Evolutionary conservation across 2,888 invertebrate genomes (phyloP), one percentile per base, ranked within the genome.

Genomic region (Diogma glabrata): DNA sequence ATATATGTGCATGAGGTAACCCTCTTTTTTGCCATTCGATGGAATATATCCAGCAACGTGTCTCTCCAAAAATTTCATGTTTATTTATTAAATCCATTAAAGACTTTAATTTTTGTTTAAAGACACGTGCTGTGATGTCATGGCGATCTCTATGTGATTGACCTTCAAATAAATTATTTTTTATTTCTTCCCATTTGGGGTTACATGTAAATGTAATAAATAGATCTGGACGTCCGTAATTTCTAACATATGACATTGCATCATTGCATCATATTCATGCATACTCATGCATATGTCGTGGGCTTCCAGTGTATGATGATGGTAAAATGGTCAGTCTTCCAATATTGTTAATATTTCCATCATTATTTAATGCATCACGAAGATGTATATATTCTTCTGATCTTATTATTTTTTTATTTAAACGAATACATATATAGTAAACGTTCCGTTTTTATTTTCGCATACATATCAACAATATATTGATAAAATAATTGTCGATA

Each of bases 361-460:
- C 56, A 22, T 43, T 52, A 10, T 9, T 43, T 7, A 61, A 49
- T 10, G 62, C 61, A 55, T 64, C 62, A 36, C 63, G 57, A 52
- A 68, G 50, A 58, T 69, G 61, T 57, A 57, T 50, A 59, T 65
- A 53, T 55, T 52, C 50, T 52, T 59, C 58, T 52, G 60, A 24
- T 38, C 55, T 51, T 47, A 63, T 50, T 48, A 59, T 57, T 1
- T 19, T 30, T 52, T 66, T 61, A 50, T 66, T 60, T 4, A 52
- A 56, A 26, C 60, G 55, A 14, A 62, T 48, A 52, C 49, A 65
- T 16, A 47, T 23, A n/a, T n/a, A n/a, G n/a, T n/a, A n/a, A 33
- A 10, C 10, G 14, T 33, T 33, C 4, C 12, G 14, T 7, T 4
- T 5, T 33, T 14, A 33, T 33, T 14, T 7, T 33, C 33, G 33